Evolutionary conservation across 1,140 invertebrate genomes (phyloP), one percentile per base, ranked within the genome.

Genomic region (Planococcus citri): DNA sequence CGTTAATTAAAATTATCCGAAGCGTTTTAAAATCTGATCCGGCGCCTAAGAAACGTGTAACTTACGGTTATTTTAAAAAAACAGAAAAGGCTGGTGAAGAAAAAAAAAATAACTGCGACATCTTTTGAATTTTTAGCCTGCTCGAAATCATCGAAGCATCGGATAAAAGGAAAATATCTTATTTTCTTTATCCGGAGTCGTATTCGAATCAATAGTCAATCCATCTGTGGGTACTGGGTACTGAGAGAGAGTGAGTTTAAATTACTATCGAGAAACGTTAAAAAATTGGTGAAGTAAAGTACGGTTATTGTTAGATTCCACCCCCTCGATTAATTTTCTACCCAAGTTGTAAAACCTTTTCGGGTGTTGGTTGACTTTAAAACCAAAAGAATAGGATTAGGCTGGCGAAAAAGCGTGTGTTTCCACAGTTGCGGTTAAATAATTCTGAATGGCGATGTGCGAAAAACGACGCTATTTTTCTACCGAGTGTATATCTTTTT

Each of bases 311-410:
- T 51, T 51, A n/a, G 3, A 51, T 51, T 51, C 41, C 41, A 9
- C 41, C 12, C 2, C 17, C 6, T 17, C 41, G 17, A 51, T 51
- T 51, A 51, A 51, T 51, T 51, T 51, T 51, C 41, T 51, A 51
- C 17, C 41, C 29, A 3, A 33, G 41, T 17, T 51, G 4, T 51
- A 17, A 20, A 51, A 51, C 6, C 41, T 51, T 51, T n/a, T 9
- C 41, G 12, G n/a, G 17, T 51, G 17, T 51, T 51, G 41, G 41
- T 51, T 20, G 41, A 51, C 41, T 51, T 20, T 20, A 14, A 20
- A 51, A 51, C 41, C n/a, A 51, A 20, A 51, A 51, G 41, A 51
- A n/a, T 51, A 51, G 41, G 41, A 51, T 51, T 51, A 51, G 41
- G 6, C 17, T n/a, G 41, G 12, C 41, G 41, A 51, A 6, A 6